These are phyloP conservation scores for Elephantulus edwardii DNA, from an alignment of 2,113 vertebrate species.

Conservation along the genomic window DNA sequence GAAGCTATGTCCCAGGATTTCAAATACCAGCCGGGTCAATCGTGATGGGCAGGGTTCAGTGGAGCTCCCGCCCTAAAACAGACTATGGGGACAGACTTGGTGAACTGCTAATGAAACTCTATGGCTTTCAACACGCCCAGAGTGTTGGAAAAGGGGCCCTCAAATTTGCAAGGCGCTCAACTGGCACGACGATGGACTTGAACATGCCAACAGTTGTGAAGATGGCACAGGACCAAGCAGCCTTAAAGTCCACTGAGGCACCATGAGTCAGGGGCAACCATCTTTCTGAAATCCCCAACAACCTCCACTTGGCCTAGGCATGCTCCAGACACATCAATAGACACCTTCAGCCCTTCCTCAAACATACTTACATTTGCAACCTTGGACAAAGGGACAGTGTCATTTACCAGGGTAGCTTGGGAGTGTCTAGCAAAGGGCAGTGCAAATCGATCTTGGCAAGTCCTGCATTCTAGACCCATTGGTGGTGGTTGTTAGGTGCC, in stretches of 20 bases:
- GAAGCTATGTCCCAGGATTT: neutral
- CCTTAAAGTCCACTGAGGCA: neutral
- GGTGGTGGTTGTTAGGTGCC: too few relatives aligned
- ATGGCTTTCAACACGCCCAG: neutral
- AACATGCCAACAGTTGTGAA: neutral
- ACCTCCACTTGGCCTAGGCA: neutral
- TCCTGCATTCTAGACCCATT: neutral
- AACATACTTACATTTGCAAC: neutral
- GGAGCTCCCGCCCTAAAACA: neutral
- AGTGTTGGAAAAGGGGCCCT: neutral
- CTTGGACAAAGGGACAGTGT: neutral
- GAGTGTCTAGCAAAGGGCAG: neutral
- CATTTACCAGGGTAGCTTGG: neutral
- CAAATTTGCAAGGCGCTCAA: neutral
- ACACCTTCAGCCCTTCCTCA: neutral
- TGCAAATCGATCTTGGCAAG: fast-evolving
- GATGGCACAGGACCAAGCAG: neutral
- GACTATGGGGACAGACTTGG: neutral
- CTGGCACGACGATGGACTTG: neutral
- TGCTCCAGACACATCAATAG: neutral
- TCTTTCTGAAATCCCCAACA: neutral
- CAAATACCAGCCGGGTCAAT: neutral
- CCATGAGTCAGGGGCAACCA: neutral
- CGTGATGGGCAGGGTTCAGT: neutral
- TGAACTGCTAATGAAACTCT: neutral